phyloP scores from a whole-genome alignment of 1,140 invertebrate genomes.

The Drosophila orena region DNA sequence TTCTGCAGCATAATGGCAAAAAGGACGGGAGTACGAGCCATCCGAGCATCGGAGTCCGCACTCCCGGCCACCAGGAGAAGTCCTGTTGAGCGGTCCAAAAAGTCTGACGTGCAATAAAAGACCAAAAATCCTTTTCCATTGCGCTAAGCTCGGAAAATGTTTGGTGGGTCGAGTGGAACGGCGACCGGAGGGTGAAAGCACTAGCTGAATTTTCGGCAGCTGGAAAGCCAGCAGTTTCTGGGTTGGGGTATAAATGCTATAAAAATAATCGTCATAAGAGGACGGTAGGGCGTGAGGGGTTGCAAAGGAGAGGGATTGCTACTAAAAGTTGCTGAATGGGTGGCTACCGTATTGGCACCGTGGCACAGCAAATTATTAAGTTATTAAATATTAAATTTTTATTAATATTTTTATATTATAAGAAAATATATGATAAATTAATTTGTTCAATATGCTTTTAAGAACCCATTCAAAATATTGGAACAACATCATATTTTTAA shows the following conservation, averaged over 20 bases:
- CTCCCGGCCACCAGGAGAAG: conserved; percentile 42
- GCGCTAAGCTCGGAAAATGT: conserved; percentile 75
- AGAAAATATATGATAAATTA: background rate
- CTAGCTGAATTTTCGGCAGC: conserved; percentile 62
- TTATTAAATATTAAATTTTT: too few species aligned
- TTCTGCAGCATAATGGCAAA: conserved; percentile 74
- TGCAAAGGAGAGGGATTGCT: conserved; percentile 14
- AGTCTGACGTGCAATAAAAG: conserved; percentile 82
- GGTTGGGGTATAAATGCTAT: conserved; percentile 38
- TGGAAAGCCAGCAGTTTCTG: conserved; percentile 55
- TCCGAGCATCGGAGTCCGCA: conserved; percentile 23
- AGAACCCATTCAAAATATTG: too few species aligned
- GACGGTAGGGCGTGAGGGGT: conserved; percentile 30
- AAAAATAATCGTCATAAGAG: conserved; percentile 81
- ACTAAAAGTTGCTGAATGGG: conserved; percentile 4
- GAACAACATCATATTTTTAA: too few species aligned
- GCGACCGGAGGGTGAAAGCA: conserved; percentile 30
- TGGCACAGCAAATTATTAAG: conserved; percentile 6
- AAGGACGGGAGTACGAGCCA: conserved; percentile 18
- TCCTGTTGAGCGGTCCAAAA: conserved; percentile 66
- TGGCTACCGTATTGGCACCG: conserved; percentile 19
- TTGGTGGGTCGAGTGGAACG: conserved; percentile 19
- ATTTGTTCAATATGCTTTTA: too few species aligned
- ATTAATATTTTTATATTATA: background rate
- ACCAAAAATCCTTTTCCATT: conserved; percentile 83